Conservation (phyloP, 2,113 vertebrate genomes). For the Cepphus grylle region DNA sequence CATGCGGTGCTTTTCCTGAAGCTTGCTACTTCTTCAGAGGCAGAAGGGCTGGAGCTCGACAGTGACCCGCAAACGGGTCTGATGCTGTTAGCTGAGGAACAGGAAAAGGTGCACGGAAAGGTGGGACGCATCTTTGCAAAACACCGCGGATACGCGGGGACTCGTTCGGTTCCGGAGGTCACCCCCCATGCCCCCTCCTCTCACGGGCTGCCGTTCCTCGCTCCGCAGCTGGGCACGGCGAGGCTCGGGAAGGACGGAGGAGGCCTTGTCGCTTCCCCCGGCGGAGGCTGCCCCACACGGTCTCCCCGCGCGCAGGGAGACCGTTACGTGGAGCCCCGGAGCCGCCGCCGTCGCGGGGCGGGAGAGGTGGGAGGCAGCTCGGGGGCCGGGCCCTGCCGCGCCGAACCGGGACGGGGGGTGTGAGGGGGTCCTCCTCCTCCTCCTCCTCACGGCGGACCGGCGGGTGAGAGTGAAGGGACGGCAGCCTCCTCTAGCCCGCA, state of each 20-base stretch:
- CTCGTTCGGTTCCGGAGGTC: rapidly evolving
- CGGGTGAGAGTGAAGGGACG: too few relatives aligned
- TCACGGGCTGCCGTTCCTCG: too few relatives aligned
- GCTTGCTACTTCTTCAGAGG: rapidly evolving
- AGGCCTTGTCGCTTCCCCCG: background rate
- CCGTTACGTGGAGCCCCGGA: background rate
- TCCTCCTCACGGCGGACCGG: background rate
- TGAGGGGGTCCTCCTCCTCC: background rate
- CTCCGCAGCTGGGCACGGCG: rapidly evolving
- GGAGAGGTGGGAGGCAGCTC: background rate
- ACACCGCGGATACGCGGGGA: rapidly evolving
- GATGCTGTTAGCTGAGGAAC: rapidly evolving
- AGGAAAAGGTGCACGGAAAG: too few relatives aligned
- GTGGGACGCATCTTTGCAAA: rapidly evolving
- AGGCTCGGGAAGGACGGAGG: background rate
- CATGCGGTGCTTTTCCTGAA: rapidly evolving
- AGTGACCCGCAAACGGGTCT: rapidly evolving
- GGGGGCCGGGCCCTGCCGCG: too few relatives aligned
- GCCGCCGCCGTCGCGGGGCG: background rate
- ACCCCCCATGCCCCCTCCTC: rapidly evolving
- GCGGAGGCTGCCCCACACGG: background rate
- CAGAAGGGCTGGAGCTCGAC: rapidly evolving
- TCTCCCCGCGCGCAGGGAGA: background rate
- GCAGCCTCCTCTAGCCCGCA: too few relatives aligned
- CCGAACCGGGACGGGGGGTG: background rate